Base-by-base conservation (phyloP, 2,888 invertebrate genomes). In the Poecilobothrus nobilitatus region DNA sequence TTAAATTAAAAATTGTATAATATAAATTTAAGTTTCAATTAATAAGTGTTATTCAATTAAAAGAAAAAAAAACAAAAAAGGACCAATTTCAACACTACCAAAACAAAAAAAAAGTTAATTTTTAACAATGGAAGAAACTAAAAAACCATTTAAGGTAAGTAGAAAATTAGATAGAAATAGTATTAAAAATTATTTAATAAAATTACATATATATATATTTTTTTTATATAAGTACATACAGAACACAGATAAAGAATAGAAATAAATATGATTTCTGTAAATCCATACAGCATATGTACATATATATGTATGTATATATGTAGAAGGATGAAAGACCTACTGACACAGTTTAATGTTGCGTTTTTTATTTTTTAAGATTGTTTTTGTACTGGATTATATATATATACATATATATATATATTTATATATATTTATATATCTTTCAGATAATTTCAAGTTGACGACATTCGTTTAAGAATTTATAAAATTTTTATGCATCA, bases 131-230 rank as follows among this genome's bases (percentile, higher is more conserved):
- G 53, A 53, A 53, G 53, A 53, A 53, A 53, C 53, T 6, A 53
- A 53, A 53, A 53, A 53, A 53, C 53, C 53, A 53, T 53, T 53
- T 53, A 53, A 53, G 53, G 53, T 53, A 53, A 53, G 53, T 15
- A 18, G 18, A 53, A 53, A 41, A 41, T 41, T 53, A 53, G 18
- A 53, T 12, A n/a, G 1, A 2, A 18, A 53, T 18, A 53, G 2
- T 15, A 53, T 15, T 6, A 5, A 8, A 41, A 8, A 41, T n/a
- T n/a, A 41, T 9, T 41, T 12, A 15, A 41, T 41, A 41, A 41
- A 41, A 41, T 41, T 41, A 12, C 2, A 41, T 41, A 6, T 12
- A 41, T n/a, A 44, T 15, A 12, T 44, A n/a, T 18, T 53, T 53
- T 53, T 53, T 18, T 53, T 53, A 18, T 53, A 18, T 18, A 41